These are phyloP conservation scores for Zaprionus nigranus DNA, from an alignment of 1,140 invertebrate species.

Conservation along the genomic window DNA sequence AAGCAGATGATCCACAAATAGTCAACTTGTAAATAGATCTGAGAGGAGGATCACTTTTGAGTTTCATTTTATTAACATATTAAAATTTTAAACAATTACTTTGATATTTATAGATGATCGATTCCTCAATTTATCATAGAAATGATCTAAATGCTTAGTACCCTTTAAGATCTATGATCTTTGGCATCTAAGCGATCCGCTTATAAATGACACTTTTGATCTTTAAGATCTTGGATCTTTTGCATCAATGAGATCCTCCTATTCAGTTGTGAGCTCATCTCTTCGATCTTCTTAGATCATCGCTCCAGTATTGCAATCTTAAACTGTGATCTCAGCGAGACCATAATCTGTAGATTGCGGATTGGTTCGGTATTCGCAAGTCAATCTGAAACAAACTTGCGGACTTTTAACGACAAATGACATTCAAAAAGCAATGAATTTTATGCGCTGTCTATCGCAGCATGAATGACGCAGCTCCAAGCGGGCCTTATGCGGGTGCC, in stretches of 20 bases:
- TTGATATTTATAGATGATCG: background rate
- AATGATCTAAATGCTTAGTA: background rate
- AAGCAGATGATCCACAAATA: no score
- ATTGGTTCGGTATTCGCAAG: constrained; percentile 33
- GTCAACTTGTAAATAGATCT: no score
- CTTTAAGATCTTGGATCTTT: no score
- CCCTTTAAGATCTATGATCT: background rate
- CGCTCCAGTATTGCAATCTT: constrained; percentile 7
- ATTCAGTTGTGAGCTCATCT: background rate
- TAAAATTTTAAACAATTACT: background rate
- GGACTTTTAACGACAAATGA: constrained; percentile 76
- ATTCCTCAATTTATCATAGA: background rate
- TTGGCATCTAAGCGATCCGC: background rate
- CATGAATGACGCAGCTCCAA: constrained; percentile 51
- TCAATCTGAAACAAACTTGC: constrained; percentile 62
- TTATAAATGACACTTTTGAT: no score
- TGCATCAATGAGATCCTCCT: no score
- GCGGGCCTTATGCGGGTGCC: constrained; percentile 70
- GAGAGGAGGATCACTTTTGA: no score
- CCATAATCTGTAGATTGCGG: constrained; percentile 25
- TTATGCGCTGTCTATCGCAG: constrained; percentile 60
- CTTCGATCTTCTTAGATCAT: background rate
- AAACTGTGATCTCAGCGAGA: constrained; percentile 10
- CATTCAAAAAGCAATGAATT: constrained; percentile 76
- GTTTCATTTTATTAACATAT: no score